Percentiles rank a stretch among this genome's conserved stretches.
Evolutionary conservation across 2,113 vertebrate species (phyloP).

Genomic region (Rhinoptilus africanus): DNA sequence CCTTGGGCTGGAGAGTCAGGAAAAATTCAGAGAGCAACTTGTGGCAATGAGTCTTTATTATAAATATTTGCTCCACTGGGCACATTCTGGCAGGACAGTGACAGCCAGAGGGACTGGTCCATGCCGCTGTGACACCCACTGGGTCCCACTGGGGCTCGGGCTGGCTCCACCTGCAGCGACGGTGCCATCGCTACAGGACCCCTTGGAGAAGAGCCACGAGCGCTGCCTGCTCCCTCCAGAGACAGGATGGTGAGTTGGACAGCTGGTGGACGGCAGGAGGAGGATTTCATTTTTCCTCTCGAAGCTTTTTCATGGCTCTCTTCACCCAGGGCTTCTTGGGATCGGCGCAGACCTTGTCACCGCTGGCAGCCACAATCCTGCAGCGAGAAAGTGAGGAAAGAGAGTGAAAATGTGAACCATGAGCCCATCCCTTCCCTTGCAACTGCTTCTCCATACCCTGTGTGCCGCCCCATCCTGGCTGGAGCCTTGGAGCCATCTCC

Average conservation of each 20-base stretch:
- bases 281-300: accelerated
- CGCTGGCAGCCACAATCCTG: not conserved
- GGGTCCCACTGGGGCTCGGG: accelerated
- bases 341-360: accelerated
- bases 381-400: not conserved
- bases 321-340: not conserved
- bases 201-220: accelerated
- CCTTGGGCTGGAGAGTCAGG: not conserved
- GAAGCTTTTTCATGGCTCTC: not conserved
- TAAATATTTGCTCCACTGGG: not conserved
- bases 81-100: not conserved
- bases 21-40: not conserved
- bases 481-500: not conserved
- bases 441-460: not conserved
- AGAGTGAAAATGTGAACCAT: not conserved
- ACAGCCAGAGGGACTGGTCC: not conserved
- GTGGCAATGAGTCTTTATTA: conserved; percentile 18
- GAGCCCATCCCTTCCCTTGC: not conserved
- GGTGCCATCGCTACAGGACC: accelerated
- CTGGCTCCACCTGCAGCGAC: not conserved
- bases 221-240: accelerated
- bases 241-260: accelerated
- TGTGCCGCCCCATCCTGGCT: not conserved
- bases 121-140: accelerated
- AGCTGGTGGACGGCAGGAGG: not conserved